Evolutionary conservation across 2,113 vertebrate species (phyloP).

Genomic region (Gopherus evgoodei): DNA sequence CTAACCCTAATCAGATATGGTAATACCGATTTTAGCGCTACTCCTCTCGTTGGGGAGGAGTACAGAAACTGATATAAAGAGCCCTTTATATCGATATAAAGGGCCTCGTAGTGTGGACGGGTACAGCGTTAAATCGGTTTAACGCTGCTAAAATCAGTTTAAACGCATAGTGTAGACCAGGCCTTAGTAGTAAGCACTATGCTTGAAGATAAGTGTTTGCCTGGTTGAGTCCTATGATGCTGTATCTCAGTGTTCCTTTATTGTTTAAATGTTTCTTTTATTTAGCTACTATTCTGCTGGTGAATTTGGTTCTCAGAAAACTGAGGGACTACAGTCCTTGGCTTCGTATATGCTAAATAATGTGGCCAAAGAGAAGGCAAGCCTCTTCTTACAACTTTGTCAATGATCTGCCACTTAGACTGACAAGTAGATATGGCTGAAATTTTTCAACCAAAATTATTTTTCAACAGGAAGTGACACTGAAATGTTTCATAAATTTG

Average conservation of each 20-base stretch:
- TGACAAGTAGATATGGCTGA: not conserved
- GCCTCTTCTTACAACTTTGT: not conserved
- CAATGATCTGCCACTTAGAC: not conserved
- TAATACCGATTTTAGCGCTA: no score
- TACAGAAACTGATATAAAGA: no score
- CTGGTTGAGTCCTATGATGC: not conserved
- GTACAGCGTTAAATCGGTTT: no score
- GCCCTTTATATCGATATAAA: no score
- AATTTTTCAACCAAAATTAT: not conserved
- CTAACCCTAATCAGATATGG: no score
- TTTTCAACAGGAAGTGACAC: not conserved
- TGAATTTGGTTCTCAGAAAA: not conserved
- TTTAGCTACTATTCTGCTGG: not conserved
- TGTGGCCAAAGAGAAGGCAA: not conserved
- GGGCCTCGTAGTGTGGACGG: no score
- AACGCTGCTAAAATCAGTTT: no score
- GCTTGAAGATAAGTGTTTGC: not conserved
- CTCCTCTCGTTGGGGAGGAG: no score
- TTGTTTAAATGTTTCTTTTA: not conserved
- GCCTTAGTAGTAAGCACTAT: not conserved
- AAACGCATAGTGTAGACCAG: no score
- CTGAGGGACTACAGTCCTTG: not conserved
- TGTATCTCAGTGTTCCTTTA: fast-evolving
- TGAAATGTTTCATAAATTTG: not conserved
- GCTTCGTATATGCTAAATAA: not conserved